Base-by-base conservation (phyloP, 2,888 invertebrate genomes). In the Yponomeuta cagnagella region DNA sequence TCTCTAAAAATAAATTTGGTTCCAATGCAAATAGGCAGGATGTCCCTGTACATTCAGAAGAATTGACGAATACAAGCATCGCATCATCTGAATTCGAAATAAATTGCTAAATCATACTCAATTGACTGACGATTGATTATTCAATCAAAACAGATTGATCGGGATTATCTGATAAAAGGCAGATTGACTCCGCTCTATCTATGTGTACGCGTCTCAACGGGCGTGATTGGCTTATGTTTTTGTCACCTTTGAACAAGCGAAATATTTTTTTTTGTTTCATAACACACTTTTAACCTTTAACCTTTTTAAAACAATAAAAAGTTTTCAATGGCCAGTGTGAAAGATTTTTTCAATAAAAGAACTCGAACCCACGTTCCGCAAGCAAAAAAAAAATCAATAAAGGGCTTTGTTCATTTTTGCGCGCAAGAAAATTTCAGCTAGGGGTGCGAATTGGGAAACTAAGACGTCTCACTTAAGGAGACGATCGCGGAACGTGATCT, bases 41-140 rank as follows among this genome's bases (percentile, higher is more conserved):
- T 30, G 52, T 68, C 48, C 30, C 52, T 15, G 15, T 15, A 12
- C 15, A 58, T 15, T 15, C 15, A 15, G 5, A 12, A 58, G 15
- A 15, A 58, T 68, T 68, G 68, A 52, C 68, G 68, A 68, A 37
- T 63, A 37, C 63, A 63, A 33, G 63, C 63, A 70, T 70, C 70
- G 63, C 33, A 70, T 70, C 48, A 48, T 37, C 48, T 48, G 70
- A 23, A 65, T 70, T 70, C 65, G 31, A 70, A 63, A 64, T 65
- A 74, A 68, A 71, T 71, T 74, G 79, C 81, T 82, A 80, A 88
- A 88, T 89, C 85, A 86, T 84, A 82, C 83, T 87, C 92, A 91
- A 92, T 92, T 91, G 90, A 81, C 82, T 89, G 87, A 91, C 90
- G 89, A 91, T 90, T 88, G 91, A 88, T 89, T 89, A 88, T 89